phyloP scores from a whole-genome alignment of 2,113 vertebrate species.

The Dasyprocta punctata region DNA sequence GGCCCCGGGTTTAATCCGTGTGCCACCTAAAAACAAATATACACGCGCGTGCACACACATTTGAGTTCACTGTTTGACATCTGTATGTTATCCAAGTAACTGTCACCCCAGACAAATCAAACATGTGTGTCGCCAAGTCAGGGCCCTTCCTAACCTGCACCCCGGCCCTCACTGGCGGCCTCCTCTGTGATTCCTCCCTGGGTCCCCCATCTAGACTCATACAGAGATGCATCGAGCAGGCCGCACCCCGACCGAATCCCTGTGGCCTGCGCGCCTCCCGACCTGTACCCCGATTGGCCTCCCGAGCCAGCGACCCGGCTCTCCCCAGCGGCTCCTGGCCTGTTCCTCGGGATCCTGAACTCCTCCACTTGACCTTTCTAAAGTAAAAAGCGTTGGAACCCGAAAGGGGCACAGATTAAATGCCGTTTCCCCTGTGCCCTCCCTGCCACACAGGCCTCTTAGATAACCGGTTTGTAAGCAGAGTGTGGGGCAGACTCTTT shows the following conservation, averaged over 20 bases:
- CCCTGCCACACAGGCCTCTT: conserved; percentile 57
- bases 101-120: neutral
- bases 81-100: neutral
- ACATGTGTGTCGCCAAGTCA: neutral
- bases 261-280: neutral
- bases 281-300: neutral
- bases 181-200: neutral
- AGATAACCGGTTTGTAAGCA: conserved; percentile 60
- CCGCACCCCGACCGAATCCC: neutral
- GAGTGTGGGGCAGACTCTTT: too few relatives aligned
- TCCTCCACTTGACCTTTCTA: conserved; percentile 58
- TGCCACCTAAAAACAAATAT: neutral
- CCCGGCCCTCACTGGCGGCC: neutral
- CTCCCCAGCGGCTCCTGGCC: neutral
- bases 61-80: neutral
- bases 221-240: neutral
- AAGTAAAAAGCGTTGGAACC: conserved; percentile 48
- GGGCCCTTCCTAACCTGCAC: too few relatives aligned
- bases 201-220: neutral
- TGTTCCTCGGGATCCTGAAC: conserved; percentile 16
- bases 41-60: neutral
- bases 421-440: conserved; percentile 52
- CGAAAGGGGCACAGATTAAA: conserved; percentile 76
- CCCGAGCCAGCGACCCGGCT: neutral
- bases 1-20: neutral